Percentiles rank a stretch among this genome's conserved stretches.
Conservation (phyloP, 2,888 invertebrate species). For the Calameuta pallipes region DNA sequence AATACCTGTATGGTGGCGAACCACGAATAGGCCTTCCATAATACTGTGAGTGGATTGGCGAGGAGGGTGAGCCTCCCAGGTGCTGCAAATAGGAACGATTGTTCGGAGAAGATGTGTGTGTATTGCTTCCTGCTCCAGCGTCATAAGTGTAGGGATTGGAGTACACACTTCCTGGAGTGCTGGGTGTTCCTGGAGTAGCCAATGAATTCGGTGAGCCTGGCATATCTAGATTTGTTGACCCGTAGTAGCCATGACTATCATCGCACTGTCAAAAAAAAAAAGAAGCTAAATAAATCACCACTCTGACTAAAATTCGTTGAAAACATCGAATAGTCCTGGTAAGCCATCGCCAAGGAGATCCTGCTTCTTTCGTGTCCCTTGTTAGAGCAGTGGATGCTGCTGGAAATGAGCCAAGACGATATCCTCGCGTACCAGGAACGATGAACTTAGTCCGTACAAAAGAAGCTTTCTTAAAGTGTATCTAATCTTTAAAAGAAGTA, state of each 20-base stretch:
- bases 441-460: background rate
- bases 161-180: constrained; percentile 55
- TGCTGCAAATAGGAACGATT: constrained; percentile 39
- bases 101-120: constrained; percentile 39
- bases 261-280: constrained; percentile 24
- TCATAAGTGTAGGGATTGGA: constrained; percentile 53
- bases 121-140: constrained; percentile 43
- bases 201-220: constrained; percentile 57
- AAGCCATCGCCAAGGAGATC: background rate
- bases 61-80: constrained; percentile 41
- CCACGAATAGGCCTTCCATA: constrained; percentile 60
- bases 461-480: background rate
- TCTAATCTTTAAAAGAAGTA: background rate
- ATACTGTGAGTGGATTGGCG: constrained; percentile 44
- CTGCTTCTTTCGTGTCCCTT: background rate
- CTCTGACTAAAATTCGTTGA: background rate
- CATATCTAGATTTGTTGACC: constrained; percentile 43
- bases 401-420: background rate
- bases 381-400: background rate
- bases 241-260: constrained; percentile 39
- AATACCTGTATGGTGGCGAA: constrained; percentile 56
- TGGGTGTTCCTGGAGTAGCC: constrained; percentile 51
- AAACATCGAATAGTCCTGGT: background rate
- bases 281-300: background rate
- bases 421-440: background rate